phyloP scores from a whole-genome alignment of 2,888 invertebrate genomes.

The Eupithecia inturbata region DNA sequence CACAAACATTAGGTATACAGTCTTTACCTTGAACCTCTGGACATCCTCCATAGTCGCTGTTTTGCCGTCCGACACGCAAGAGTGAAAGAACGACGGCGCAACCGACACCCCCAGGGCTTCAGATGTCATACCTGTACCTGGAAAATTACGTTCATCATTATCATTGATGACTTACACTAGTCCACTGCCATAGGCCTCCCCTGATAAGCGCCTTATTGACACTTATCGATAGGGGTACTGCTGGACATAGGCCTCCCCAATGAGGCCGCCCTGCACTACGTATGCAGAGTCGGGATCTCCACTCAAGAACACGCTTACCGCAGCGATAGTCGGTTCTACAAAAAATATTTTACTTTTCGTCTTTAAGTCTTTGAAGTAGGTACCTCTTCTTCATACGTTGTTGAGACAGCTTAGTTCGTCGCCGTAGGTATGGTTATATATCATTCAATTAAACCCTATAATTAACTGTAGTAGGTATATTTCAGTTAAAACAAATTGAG shows the following conservation, averaged over 20 bases:
- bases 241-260: not conserved
- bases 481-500: not conserved
- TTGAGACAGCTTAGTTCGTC: not conserved
- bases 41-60: conserved; percentile 98
- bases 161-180: not conserved
- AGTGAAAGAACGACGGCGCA: conserved; percentile 98
- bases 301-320: not conserved
- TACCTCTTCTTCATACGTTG: not conserved
- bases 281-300: not conserved
- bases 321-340: not conserved
- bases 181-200: not conserved
- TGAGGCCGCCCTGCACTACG: not conserved
- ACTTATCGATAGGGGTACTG: no score
- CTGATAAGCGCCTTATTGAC: not conserved
- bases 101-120: conserved; percentile 98
- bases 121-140: conserved; percentile 96
- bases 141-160: conserved; percentile 31
- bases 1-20: conserved; percentile 21
- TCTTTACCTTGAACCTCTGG: conserved; percentile 94
- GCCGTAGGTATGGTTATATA: not conserved
- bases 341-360: not conserved
- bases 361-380: not conserved
- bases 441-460: conserved; percentile 14
- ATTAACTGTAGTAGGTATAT: conserved; percentile 21
- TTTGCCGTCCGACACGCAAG: conserved; percentile 97